Evolutionary conservation across 2,888 invertebrate genomes (phyloP), one percentile per base, ranked within the genome.

Genomic region (Cerastoderma edule): DNA sequence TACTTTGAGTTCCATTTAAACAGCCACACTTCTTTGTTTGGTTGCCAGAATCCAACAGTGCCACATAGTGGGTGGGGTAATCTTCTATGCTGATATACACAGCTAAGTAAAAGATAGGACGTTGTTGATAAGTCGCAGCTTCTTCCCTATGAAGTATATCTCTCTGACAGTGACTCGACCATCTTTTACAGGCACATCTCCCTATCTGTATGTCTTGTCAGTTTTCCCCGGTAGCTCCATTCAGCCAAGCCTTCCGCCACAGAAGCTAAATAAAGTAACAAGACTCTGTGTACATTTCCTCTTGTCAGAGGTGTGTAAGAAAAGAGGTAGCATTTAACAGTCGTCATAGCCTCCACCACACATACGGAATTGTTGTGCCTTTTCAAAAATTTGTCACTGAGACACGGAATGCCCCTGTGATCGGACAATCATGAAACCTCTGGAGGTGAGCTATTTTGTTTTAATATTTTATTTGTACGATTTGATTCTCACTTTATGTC

Each of bases 81-180:
- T 46, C 78, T 78, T 78, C 39, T 72, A 72, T 60, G 71, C 78
- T 68, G 78, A 63, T 78, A 78, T 68, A 72, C 65, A 78, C 72
- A 33, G 35, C 44, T 56, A 70, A 44, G 63, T 54, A 65, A 63
- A 50, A 75, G 75, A 75, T 75, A 72, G 75, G 57, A 69, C 67
- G 60, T 50, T 74, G 77, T 69, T 77, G 80, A 80, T 80, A 80
- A 80, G 80, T 80, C 80, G 68, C 77, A 80, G 80, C 74, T 35
- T 67, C 65, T 35, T 60, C 50, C 60, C 66, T 72, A 46, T 72
- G 66, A 56, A 56, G 66, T 48, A 57, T 64, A 77, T 65, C 68
- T 68, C 50, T 63, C 69, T 77, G 76, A 77, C 76, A 77, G 76
- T 72, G 76, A 77, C 76, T 68, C 24, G 66, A 46, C 46, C 72